Conservation (phyloP, 64 coral and sea anemone genomes). For the Montipora cactus region DNA sequence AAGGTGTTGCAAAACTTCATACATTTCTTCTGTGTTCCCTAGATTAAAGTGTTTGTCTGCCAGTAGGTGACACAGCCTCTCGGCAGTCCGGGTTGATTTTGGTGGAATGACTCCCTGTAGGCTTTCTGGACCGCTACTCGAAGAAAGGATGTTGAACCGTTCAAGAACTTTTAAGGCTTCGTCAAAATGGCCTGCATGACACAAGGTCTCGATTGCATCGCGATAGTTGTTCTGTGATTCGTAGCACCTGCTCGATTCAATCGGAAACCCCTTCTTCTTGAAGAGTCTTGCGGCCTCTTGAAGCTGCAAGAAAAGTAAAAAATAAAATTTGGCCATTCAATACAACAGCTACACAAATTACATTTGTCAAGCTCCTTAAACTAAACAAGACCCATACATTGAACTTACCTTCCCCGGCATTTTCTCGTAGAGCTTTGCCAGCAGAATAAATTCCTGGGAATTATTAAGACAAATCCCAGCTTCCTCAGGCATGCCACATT, state of each 20-base stretch:
- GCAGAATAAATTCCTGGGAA: constrained; percentile 17
- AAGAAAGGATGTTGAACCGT: constrained; percentile 58
- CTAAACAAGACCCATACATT: neutral
- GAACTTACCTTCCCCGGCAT: constrained; percentile 20
- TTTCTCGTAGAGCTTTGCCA: constrained; percentile 52
- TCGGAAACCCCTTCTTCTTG: constrained; percentile 33
- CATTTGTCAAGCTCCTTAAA: neutral
- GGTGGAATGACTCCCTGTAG: constrained; percentile 74
- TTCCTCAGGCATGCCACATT: constrained; percentile 30
- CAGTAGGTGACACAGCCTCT: constrained; percentile 76
- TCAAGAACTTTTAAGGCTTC: constrained; percentile 66
- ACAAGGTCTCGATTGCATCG: constrained; percentile 70
- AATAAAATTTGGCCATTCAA: neutral
- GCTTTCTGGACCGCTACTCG: constrained; percentile 33
- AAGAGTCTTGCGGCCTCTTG: constrained; percentile 54
- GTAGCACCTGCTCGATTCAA: constrained; percentile 64
- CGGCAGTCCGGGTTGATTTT: constrained; percentile 69
- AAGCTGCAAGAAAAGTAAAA: constrained; percentile 17
- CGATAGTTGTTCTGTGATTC: constrained; percentile 69
- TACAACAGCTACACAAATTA: neutral
- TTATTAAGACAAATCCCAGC: constrained; percentile 55
- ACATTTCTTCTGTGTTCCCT: constrained; percentile 63
- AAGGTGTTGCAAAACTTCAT: constrained; percentile 63
- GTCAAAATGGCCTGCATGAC: constrained; percentile 54
- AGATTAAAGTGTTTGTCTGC: constrained; percentile 72